Conservation (phyloP, 2,888 invertebrate genomes). For the Metallyticus violacea region DNA sequence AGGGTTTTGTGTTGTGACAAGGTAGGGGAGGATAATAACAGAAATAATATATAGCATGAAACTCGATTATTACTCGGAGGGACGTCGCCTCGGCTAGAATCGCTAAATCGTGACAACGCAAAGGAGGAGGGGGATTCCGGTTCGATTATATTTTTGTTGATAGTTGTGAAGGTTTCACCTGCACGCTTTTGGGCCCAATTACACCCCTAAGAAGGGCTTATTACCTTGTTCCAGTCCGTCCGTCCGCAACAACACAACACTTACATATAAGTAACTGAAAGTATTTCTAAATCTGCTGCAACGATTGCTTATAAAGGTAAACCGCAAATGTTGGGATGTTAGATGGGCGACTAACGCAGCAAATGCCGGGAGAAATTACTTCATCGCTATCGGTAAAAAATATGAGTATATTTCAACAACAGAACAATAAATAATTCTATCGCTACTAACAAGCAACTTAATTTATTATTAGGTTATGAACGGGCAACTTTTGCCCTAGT, state of each 20-base stretch:
- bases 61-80: neutral
- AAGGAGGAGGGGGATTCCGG: neutral
- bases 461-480: no score
- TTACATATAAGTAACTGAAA: no score
- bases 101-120: neutral
- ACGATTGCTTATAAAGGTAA: no score
- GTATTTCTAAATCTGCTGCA: neutral
- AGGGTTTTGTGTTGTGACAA: neutral
- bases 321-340: neutral
- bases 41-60: constrained; percentile 11
- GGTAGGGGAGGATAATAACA: neutral
- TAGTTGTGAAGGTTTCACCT: neutral
- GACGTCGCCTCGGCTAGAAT: neutral
- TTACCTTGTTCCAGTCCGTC: neutral
- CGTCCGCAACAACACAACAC: neutral
- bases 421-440: no score
- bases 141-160: neutral
- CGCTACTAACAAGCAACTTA: no score
- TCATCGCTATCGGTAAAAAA: no score
- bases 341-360: no score
- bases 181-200: neutral
- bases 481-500: no score
- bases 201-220: neutral
- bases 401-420: no score
- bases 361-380: no score